Conservation (phyloP, 2,113 vertebrate species). For the Sialia sialis region DNA sequence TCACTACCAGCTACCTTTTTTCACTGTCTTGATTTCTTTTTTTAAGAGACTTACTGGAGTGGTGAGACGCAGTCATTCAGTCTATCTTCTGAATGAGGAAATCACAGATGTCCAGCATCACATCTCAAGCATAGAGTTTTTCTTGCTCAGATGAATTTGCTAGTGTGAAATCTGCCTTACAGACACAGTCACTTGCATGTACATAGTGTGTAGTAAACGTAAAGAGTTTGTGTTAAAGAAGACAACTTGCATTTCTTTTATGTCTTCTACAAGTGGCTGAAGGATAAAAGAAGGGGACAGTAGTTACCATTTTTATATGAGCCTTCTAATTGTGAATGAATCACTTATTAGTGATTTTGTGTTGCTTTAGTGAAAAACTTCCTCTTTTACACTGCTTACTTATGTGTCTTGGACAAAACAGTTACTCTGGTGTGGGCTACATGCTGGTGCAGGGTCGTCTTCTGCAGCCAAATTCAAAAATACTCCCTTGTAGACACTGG, state of each 20-base stretch:
- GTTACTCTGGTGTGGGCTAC: not conserved
- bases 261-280: not conserved
- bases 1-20: not conserved
- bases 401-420: not conserved
- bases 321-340: not conserved
- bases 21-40: not conserved
- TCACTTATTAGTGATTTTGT: not conserved
- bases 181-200: not conserved
- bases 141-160: not conserved
- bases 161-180: not conserved
- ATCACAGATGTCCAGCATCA: not conserved
- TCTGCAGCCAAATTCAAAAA: not conserved
- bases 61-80: not conserved
- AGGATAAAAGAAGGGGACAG: not conserved
- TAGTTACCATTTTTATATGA: not conserved
- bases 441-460: not conserved
- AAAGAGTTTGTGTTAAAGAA: not conserved
- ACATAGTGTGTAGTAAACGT: not conserved
- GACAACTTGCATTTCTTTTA: not conserved
- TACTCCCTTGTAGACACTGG: not conserved
- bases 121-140: not conserved
- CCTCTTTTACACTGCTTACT: not conserved
- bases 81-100: not conserved
- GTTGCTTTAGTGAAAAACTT: not conserved
- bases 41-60: not conserved